Percentiles rank a stretch among this genome's conserved stretches.
phyloP scores from a whole-genome alignment of 35 echinoderm and acorn worm genomes.

The Chiridota heheva region DNA sequence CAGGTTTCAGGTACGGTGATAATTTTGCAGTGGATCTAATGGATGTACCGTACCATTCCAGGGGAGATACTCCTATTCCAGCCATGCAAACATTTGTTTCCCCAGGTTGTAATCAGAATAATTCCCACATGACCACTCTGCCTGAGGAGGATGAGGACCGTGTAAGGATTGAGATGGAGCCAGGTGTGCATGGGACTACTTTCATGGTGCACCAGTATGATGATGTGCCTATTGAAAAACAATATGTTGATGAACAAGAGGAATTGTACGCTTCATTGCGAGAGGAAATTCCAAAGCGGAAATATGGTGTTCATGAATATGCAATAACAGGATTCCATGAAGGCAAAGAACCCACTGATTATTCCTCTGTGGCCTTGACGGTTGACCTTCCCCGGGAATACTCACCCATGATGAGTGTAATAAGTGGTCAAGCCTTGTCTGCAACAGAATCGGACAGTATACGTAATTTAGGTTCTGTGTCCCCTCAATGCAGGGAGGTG shows the following conservation, averaged over 20 bases:
- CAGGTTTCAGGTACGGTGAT: no score
- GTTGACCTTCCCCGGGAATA: constrained; percentile 31
- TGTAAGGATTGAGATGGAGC: no score
- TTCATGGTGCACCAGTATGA: constrained; percentile 10
- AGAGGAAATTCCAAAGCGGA: constrained; percentile 36
- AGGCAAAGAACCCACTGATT: not conserved
- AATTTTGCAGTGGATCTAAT: no score
- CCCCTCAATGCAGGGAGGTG: not conserved
- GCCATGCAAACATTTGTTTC: no score
- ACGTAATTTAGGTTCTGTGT: no score
- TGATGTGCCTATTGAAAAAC: constrained; percentile 25
- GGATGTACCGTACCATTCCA: no score
- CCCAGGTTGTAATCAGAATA: no score
- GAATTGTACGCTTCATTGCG: constrained; percentile 30
- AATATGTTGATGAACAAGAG: constrained; percentile 10
- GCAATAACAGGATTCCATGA: constrained; percentile 12
- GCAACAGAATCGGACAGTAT: not conserved
- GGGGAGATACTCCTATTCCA: no score
- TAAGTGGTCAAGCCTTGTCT: not conserved
- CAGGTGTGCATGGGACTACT: no score
- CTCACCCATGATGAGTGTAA: constrained; percentile 14
- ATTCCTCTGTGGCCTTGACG: not conserved
- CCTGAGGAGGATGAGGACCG: constrained; percentile 16
- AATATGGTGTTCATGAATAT: constrained; percentile 48
- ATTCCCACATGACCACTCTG: no score